These are phyloP conservation scores for Dicycla oo DNA, from an alignment of 2,888 invertebrate species.

Conservation along the genomic window DNA sequence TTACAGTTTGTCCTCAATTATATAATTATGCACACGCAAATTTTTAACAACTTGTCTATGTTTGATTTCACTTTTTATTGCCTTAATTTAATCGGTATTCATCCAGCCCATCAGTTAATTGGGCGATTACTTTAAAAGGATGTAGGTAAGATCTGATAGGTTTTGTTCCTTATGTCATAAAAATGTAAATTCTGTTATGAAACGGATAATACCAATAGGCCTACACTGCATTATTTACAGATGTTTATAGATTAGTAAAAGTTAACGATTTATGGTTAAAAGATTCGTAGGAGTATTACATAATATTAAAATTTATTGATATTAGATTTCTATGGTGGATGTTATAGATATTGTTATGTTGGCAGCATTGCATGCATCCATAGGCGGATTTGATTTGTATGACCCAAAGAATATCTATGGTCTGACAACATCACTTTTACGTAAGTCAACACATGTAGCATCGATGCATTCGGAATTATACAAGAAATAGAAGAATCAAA, in stretches of 20 bases:
- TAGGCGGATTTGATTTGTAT: not conserved
- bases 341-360: conserved; percentile 6
- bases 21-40: not conserved
- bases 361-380: not conserved
- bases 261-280: conserved; percentile 1
- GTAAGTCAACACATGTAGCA: not conserved
- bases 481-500: not conserved
- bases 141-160: not conserved
- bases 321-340: not conserved
- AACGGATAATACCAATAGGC: conserved; percentile 1
- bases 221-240: not conserved
- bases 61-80: not conserved
- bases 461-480: not conserved
- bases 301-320: conserved; percentile 38
- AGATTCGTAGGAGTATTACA: not conserved
- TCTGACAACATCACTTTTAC: conserved; percentile 20
- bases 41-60: not conserved
- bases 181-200: conserved; percentile 25
- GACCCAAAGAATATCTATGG: not conserved
- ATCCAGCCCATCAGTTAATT: not conserved
- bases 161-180: conserved; percentile 13
- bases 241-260: not conserved
- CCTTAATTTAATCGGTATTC: too few relatives aligned
- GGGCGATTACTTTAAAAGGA: not conserved
- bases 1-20: not conserved